Evolutionary conservation across 1,140 invertebrate species (phyloP), one percentile per base, ranked within the genome.

Genomic region (Oreohelix idahoensis): DNA sequence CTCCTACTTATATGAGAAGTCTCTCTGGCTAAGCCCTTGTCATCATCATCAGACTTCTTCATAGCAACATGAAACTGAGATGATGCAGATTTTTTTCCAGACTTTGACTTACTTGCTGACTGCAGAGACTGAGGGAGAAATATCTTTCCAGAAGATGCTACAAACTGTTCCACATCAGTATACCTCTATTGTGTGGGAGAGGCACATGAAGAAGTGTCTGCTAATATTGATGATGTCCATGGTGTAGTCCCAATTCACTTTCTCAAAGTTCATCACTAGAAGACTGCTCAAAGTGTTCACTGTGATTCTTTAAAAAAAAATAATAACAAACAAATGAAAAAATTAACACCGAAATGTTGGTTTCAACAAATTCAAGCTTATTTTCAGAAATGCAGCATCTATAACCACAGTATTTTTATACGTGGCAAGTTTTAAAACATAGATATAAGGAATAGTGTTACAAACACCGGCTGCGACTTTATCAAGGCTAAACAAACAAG

Each of bases 231-330:
- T n/a, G n/a, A n/a, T n/a, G n/a, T n/a, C 89, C 39, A 91, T 81
- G 23, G 84, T 89, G 84, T 93, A 93, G 84, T 93, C 90, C 89
- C 89, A 93, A 45, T 90, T 87, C 0, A 92, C 87, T 71, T 86
- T 84, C 82, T 93, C 92, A 89, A 93, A 93, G 78, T 90, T 91
- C 80, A 93, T 84, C 81, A 92, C 88, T 66, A 93, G 86, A 69
- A 93, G 75, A 76, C 92, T 92, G 76, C 85, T 88, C 29, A 88
- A 82, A 13, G 92, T 93, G 80, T 93, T 93, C 58, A 93, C 79
- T 13, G 91, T 90, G 42, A 93, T 90, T 85, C 92, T 92, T 86
- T 51, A 84, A 84, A 42, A 80, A 73, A 75, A 75, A 58, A 58
- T 45, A 8, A 45, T n/a, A n/a, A n/a, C n/a, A n/a, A n/a, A n/a